Evolutionary conservation across 2,113 vertebrate species (phyloP), one percentile per base, ranked within the genome.

Genomic region (Syrrhaptes paradoxus): DNA sequence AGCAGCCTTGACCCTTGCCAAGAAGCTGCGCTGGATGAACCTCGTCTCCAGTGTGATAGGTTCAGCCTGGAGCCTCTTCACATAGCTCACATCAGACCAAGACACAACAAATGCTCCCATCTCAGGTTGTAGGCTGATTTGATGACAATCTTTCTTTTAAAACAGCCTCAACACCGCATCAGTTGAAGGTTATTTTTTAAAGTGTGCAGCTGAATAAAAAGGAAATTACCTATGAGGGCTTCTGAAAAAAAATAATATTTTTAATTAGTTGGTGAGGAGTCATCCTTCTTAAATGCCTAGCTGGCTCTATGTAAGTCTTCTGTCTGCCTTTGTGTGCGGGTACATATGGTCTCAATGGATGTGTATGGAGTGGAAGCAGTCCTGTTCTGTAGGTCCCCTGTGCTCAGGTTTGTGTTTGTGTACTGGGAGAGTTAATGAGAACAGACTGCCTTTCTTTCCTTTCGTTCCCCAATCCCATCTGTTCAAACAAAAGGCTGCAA

Each of bases 401-500:
- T 97, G 98, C 97, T 97, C 97, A 97, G 97, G 97, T 97, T 97
- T 98, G 97, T 98, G 96, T 98, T 98, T 98, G 97, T 98, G 97
- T 98, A 97, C 91, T 95, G 98, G 97, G 97, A 98, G 97, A 97
- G 96, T 98, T 98, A 98, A 98, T 98, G 98, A 98, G 98, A 97
- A 98, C 98, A 98, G 98, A 98, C 98, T 98, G 98, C 97, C 96
- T 98, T 98, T 98, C 97, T 98, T 98, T 96, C 98, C 96, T 95
- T 92, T 71, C 87, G 58, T 97, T 98, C 96, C 96, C 97, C 97
- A 98, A 97, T 96, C 98, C 98, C 98, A 98, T 98, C 98, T 98
- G 98, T 98, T 98, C 98, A 98, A 98, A 98, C 98, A 98, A 98
- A 98, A 97, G 98, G 97, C 98, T 98, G 98, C 98, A 98, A 98